Percentiles rank a stretch among this genome's conserved stretches.
Evolutionary conservation across 2,888 invertebrate genomes (phyloP).

Genomic region (Blastobasis adustella): DNA sequence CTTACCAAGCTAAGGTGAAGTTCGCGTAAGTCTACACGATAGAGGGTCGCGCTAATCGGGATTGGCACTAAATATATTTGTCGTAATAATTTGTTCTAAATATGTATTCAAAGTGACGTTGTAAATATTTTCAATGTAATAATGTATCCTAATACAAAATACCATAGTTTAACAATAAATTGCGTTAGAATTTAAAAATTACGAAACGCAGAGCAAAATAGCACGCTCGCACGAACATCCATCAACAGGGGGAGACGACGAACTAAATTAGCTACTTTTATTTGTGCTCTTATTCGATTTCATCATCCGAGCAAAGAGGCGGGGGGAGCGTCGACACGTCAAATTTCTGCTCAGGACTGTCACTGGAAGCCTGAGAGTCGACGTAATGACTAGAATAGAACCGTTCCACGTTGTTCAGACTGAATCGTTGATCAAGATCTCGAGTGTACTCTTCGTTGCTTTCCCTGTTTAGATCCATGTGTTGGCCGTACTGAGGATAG

Average conservation of each 20-base stretch:
- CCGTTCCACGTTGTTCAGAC: constrained; percentile 64
- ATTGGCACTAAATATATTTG: constrained; percentile 49
- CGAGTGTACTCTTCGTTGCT: constrained; percentile 43
- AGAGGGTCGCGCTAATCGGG: constrained; percentile 50
- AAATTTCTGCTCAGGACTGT: constrained; percentile 82
- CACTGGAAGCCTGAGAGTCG: constrained; percentile 77
- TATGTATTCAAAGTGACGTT: constrained; percentile 26
- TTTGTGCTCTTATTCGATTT: constrained; percentile 66
- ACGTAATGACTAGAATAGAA: constrained; percentile 70
- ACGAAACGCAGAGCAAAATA: constrained; percentile 36
- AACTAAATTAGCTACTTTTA: constrained; percentile 23
- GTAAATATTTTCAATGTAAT: constrained; percentile 50
- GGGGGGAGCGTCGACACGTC: constrained; percentile 86
- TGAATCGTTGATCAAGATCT: constrained; percentile 65
- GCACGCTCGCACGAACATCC: constrained; percentile 35
- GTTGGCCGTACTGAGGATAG: constrained; percentile 62
- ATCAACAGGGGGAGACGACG: constrained; percentile 32
- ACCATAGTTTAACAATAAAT: constrained; percentile 58
- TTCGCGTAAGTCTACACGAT: constrained; percentile 39
- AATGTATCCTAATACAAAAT: constrained; percentile 48
- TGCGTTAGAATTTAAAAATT: constrained; percentile 46
- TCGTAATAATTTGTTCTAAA: constrained; percentile 41
- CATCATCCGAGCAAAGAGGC: constrained; percentile 83
- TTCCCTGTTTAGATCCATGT: constrained; percentile 33
- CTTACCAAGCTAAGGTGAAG: constrained; percentile 51